Evolutionary conservation across 2,113 vertebrate species (phyloP).

Genomic region (Oreotrochilus melanogaster): DNA sequence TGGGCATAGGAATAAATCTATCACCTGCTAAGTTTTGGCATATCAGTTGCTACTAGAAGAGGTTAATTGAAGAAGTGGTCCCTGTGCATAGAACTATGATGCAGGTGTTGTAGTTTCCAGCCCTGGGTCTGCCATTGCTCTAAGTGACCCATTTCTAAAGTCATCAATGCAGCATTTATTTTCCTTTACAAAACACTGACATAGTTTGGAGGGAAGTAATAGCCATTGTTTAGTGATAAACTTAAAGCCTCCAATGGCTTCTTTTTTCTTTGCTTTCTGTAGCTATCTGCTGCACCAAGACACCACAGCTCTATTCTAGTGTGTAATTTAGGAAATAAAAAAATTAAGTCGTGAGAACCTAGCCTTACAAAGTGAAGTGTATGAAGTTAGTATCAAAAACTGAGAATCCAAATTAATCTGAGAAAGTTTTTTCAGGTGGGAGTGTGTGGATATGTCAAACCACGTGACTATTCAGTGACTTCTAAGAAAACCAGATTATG

Average conservation of each 20-base stretch:
- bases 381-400: not conserved
- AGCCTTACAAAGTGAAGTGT: not conserved
- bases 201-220: not conserved
- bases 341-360: not conserved
- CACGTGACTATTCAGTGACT: not conserved
- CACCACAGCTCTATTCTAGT: not conserved
- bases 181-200: not conserved
- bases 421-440: not conserved
- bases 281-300: not conserved
- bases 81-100: not conserved
- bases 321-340: not conserved
- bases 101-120: not conserved
- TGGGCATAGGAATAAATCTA: not conserved
- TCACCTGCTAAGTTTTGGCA: not conserved
- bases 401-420: not conserved
- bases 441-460: not conserved
- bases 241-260: not conserved
- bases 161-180: not conserved
- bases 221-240: not conserved
- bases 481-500: not conserved
- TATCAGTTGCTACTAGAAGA: not conserved
- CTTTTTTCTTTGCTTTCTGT: not conserved
- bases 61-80: not conserved
- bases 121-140: not conserved
- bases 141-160: not conserved